Percentiles rank a stretch among this genome's conserved stretches.
Evolutionary conservation across 2,888 invertebrate species (phyloP).

Genomic region (Netelia inedita): DNA sequence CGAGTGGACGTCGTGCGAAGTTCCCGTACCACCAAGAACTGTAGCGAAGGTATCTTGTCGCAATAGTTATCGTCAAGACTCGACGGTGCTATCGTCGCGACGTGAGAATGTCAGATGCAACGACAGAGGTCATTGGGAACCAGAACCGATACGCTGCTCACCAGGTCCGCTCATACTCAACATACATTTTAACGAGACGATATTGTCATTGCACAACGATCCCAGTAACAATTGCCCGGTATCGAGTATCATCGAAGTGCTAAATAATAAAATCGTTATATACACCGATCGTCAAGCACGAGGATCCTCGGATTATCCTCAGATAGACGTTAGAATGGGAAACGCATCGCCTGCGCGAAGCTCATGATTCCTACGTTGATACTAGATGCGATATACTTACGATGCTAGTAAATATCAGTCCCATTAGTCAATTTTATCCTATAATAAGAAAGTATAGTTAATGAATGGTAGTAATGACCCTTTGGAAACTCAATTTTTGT

Average conservation of each 20-base stretch:
- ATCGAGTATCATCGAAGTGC: conserved; percentile 69
- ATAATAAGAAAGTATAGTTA: conserved; percentile 7
- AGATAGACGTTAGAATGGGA: conserved; percentile 70
- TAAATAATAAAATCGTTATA: conserved; percentile 72
- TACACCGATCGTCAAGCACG: conserved; percentile 53
- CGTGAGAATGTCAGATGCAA: conserved; percentile 77
- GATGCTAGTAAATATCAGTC: conserved; percentile 5
- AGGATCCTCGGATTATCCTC: conserved; percentile 59
- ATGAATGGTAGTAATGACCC: conserved; percentile 14
- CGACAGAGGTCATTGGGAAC: conserved; percentile 79
- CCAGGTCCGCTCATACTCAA: conserved; percentile 81
- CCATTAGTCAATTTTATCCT: conserved; percentile 15
- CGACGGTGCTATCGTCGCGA: conserved; percentile 66
- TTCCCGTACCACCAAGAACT: conserved; percentile 74
- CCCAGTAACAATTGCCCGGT: conserved; percentile 49
- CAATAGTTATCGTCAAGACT: conserved; percentile 76
- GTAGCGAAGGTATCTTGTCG: conserved; percentile 76
- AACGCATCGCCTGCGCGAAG: not conserved
- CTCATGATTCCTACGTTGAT: not conserved
- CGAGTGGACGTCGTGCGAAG: conserved; percentile 74
- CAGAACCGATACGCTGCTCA: conserved; percentile 80
- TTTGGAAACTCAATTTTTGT: conserved; percentile 30
- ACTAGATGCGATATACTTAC: conserved; percentile 7
- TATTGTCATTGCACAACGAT: conserved; percentile 56
- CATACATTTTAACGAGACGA: conserved; percentile 74